Evolutionary conservation across 2,888 invertebrate species (phyloP).

Genomic region (Noctua janthe): DNA sequence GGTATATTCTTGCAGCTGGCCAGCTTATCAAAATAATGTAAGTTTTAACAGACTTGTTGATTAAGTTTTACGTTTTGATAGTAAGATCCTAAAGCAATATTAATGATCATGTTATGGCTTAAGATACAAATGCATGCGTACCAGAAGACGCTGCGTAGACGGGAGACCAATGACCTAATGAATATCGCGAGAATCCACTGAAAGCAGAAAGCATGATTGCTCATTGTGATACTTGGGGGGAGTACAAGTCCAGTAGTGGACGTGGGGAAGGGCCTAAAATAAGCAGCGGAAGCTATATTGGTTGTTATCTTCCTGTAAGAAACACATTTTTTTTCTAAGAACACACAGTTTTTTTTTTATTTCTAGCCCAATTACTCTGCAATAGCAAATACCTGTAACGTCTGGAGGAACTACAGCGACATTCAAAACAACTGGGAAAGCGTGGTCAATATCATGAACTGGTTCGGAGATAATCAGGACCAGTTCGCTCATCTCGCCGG

Average conservation of each 20-base stretch:
- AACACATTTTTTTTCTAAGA: neutral
- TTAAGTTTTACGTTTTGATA: neutral
- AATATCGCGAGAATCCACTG: neutral
- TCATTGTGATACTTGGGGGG: neutral
- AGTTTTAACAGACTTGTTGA: conserved; percentile 32
- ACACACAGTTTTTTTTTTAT: neutral
- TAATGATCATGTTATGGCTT: neutral
- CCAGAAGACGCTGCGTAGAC: neutral
- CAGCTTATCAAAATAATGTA: conserved; percentile 91
- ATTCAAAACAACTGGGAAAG: conserved; percentile 92
- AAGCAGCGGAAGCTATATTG: neutral
- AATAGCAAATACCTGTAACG: conserved; percentile 91
- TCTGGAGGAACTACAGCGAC: conserved; percentile 93
- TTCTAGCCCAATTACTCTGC: conserved; percentile 90
- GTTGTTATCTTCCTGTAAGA: neutral
- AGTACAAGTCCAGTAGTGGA: neutral
- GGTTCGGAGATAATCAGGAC: conserved; percentile 91
- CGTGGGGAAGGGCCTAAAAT: neutral
- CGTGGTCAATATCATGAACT: conserved; percentile 90
- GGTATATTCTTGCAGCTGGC: conserved; percentile 96
- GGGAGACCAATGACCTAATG: neutral
- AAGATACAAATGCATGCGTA: neutral
- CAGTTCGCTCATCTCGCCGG: conserved; percentile 90
- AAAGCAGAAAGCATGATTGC: neutral
- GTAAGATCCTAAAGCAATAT: neutral